phyloP scores from a whole-genome alignment of 2,113 vertebrate species.

The Halcyon senegalensis region DNA sequence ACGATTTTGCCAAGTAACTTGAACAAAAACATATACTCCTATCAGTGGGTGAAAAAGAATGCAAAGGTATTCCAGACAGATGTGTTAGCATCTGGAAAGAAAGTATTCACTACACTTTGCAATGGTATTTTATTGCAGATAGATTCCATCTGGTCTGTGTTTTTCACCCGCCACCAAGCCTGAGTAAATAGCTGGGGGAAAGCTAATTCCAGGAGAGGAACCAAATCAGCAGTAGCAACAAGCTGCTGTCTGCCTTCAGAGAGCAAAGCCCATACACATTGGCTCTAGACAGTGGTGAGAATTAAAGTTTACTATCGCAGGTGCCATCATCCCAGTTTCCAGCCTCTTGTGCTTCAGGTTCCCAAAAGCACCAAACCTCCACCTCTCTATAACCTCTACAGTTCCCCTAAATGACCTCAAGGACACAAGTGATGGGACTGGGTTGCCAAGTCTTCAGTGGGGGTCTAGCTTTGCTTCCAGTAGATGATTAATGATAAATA shows the following conservation, averaged over 20 bases:
- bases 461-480: not conserved
- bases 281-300: not conserved
- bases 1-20: not conserved
- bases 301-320: not conserved
- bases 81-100: not conserved
- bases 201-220: not conserved
- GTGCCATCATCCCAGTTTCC: not conserved
- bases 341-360: not conserved
- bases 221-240: not conserved
- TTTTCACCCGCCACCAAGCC: not conserved
- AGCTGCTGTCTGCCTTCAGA: not conserved
- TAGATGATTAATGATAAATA: not conserved
- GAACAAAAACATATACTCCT: not conserved
- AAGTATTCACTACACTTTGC: not conserved
- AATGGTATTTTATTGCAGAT: not conserved
- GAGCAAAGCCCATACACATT: not conserved
- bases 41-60: not conserved
- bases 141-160: not conserved
- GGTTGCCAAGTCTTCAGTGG: not conserved
- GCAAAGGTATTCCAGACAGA: not conserved
- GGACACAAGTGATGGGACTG: not conserved
- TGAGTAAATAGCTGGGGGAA: not conserved
- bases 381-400: not conserved
- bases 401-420: not conserved
- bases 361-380: not conserved